Conservation (phyloP, 2,797 vertebrate species). For the Crenuchus spilurus region DNA sequence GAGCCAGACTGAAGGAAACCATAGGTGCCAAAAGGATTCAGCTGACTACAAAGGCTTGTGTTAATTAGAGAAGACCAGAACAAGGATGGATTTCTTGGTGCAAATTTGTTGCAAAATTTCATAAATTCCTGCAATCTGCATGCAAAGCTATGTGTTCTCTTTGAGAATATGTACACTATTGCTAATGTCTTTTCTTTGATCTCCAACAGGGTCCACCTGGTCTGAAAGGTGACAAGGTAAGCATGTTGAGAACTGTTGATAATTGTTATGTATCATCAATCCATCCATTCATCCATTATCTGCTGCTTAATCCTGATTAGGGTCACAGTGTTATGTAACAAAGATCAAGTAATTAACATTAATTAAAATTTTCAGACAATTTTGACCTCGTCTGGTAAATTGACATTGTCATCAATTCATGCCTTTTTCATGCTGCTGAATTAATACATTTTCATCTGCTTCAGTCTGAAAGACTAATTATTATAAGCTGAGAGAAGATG, state of each 20-base stretch:
- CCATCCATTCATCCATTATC: too few species aligned
- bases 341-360: too few species aligned
- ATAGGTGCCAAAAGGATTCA: background rate
- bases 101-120: background rate
- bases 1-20: background rate
- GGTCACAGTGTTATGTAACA: too few species aligned
- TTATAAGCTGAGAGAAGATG: background rate
- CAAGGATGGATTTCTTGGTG: background rate
- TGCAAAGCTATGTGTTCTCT: background rate
- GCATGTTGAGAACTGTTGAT: too few species aligned
- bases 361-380: background rate
- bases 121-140: background rate
- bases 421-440: background rate
- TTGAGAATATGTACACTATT: background rate
- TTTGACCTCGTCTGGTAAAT: background rate
- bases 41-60: background rate
- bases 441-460: background rate
- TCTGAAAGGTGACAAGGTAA: constrained; percentile 96
- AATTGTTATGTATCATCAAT: too few species aligned
- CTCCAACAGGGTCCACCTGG: constrained; percentile 88
- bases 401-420: background rate
- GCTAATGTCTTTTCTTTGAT: constrained; percentile 5
- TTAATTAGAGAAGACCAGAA: background rate
- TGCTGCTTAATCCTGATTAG: too few species aligned
- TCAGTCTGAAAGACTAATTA: background rate